A percentile compares a stretch with the other conserved stretches of the same genome.
Conservation (phyloP, 2,888 invertebrate genomes). For the Diaperis boleti region DNA sequence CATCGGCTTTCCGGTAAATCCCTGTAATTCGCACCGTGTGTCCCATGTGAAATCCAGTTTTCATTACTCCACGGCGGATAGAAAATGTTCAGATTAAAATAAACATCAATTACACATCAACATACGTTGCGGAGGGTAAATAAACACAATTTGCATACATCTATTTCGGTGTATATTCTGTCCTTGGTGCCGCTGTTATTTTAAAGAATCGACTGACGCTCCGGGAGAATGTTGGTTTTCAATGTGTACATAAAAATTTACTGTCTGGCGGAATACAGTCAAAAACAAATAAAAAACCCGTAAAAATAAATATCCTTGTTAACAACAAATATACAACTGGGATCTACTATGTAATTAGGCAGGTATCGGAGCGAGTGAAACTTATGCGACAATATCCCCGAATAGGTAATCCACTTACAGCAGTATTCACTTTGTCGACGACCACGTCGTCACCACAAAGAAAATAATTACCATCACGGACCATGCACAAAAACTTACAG, state of each 20-base stretch:
- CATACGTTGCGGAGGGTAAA: conserved; percentile 11
- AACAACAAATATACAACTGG: background rate
- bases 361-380: too few species aligned
- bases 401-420: background rate
- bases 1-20: background rate
- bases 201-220: conserved; percentile 14
- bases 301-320: background rate
- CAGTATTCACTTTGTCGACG: background rate
- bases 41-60: background rate
- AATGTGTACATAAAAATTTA: conserved; percentile 13
- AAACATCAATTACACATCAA: conserved; percentile 21
- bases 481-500: background rate
- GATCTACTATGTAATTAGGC: too few species aligned
- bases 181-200: conserved; percentile 1
- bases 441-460: background rate
- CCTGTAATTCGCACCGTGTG: background rate
- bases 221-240: conserved; percentile 1
- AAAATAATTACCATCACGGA: background rate
- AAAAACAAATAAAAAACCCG: conserved; percentile 4
- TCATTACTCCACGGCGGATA: background rate
- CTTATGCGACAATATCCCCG: too few species aligned
- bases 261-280: background rate
- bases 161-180: conserved; percentile 5
- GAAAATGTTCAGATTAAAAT: conserved; percentile 9
- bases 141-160: conserved; percentile 19